phyloP scores from a whole-genome alignment of 2,797 vertebrate genomes.

The Spheniscus humboldti region DNA sequence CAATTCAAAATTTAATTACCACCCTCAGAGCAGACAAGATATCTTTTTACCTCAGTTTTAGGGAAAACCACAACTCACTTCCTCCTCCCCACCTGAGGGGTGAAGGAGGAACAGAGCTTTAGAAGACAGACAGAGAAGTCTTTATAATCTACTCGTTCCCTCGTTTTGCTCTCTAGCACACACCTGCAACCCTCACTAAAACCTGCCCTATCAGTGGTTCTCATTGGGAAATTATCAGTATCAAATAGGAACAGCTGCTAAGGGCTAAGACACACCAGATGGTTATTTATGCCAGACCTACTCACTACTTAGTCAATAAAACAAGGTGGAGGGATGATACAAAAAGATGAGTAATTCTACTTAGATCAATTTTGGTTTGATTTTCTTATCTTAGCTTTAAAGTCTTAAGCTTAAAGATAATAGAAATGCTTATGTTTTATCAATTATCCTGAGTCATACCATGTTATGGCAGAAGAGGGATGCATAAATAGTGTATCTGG shows the following conservation, averaged over 20 bases:
- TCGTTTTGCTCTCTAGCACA: not conserved
- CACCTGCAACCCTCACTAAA: not conserved
- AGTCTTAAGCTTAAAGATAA: not conserved
- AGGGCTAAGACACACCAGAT: not conserved
- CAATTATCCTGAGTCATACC: fast-evolving
- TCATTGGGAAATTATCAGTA: not conserved
- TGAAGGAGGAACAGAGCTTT: not conserved
- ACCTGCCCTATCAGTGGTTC: not conserved
- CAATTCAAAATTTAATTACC: not conserved
- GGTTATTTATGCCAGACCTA: not conserved
- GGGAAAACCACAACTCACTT: not conserved
- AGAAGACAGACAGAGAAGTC: fast-evolving
- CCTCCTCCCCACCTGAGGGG: fast-evolving
- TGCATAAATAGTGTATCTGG: not conserved
- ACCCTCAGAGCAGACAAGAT: not conserved
- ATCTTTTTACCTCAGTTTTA: not conserved
- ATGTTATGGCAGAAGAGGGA: not conserved
- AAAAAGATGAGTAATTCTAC: not conserved
- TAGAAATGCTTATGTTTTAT: not conserved
- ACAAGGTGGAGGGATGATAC: too few species aligned
- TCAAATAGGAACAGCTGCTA: not conserved
- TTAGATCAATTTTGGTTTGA: not conserved
- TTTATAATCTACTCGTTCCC: not conserved
- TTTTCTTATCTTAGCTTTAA: not conserved
- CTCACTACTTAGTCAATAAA: not conserved